Percentiles rank a stretch among this genome's conserved stretches.
Evolutionary conservation across 2,888 invertebrate genomes (phyloP).

Genomic region (Lithodes maja): DNA sequence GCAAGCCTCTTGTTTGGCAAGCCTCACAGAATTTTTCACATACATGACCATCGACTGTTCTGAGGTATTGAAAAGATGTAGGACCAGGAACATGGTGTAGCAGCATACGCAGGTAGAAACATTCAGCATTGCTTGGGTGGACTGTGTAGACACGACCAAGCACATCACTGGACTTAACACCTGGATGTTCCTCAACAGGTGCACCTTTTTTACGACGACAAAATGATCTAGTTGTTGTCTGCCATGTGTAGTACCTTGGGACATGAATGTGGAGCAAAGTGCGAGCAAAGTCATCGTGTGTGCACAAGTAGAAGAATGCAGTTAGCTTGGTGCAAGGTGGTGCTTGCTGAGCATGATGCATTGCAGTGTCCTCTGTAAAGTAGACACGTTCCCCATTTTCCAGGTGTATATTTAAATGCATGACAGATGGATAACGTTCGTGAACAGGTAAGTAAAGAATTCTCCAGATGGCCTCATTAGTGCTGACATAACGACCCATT

Average conservation of each 20-base stretch:
- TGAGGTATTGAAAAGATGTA: slow-evolving; percentile 71
- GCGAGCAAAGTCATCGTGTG: not conserved
- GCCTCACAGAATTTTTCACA: slow-evolving; percentile 72
- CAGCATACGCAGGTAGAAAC: slow-evolving; percentile 73
- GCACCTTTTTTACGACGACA: not conserved
- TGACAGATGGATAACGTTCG: not conserved
- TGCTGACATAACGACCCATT: not conserved
- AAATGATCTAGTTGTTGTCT: too few species aligned
- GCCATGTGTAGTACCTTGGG: not conserved
- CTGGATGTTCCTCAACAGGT: not conserved
- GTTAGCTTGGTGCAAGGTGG: not conserved
- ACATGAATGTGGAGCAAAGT: not conserved
- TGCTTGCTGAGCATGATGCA: not conserved
- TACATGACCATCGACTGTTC: slow-evolving; percentile 71
- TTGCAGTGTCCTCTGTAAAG: not conserved
- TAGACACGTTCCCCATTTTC: not conserved
- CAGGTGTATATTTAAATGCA: not conserved
- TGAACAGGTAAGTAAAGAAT: not conserved
- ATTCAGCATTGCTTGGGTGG: slow-evolving; percentile 73
- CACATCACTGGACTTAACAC: slow-evolving; percentile 71
- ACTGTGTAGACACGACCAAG: slow-evolving; percentile 74
- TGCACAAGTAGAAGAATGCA: not conserved
- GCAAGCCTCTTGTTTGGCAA: slow-evolving; percentile 72
- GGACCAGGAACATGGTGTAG: slow-evolving; percentile 72
- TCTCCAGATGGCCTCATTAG: not conserved